phyloP scores from a whole-genome alignment of 2,888 invertebrate species.

The Parnassius glacialis region DNA sequence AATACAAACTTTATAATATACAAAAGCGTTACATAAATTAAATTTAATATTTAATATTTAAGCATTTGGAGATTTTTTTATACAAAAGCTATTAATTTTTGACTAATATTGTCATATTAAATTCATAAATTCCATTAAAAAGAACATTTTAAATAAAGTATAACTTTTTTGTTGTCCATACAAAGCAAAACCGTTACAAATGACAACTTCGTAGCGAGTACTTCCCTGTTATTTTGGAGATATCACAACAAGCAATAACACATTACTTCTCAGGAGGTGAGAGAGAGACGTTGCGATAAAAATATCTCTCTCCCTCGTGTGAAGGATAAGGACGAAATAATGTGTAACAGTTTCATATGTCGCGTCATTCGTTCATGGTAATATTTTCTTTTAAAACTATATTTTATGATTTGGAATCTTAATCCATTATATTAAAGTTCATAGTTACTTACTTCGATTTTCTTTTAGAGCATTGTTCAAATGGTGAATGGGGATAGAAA shows the following conservation, averaged over 20 bases:
- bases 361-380: constrained; percentile 42
- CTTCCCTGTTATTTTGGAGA: constrained; percentile 82
- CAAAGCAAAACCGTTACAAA: constrained; percentile 75
- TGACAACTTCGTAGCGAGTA: constrained; percentile 80
- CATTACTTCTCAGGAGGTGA: constrained; percentile 75
- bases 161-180: constrained; percentile 53
- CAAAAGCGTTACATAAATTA: too few species aligned
- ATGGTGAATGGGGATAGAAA: constrained; percentile 53
- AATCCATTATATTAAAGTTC: constrained; percentile 29
- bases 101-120: too few species aligned
- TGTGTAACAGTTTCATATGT: constrained; percentile 71
- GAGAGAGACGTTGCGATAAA: constrained; percentile 63
- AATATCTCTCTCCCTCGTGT: constrained; percentile 49
- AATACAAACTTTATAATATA: too few species aligned
- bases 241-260: constrained; percentile 82
- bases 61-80: too few species aligned
- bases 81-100: too few species aligned
- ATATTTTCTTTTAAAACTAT: constrained; percentile 33
- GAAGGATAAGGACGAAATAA: constrained; percentile 57
- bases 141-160: neutral
- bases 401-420: constrained; percentile 30
- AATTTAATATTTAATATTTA: too few species aligned
- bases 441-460: constrained; percentile 30
- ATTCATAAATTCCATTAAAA: too few species aligned
- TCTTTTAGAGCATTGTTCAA: constrained; percentile 45